Base-by-base conservation (phyloP, 2,797 vertebrate species). In the Schizothorax lantsangensis region DNA sequence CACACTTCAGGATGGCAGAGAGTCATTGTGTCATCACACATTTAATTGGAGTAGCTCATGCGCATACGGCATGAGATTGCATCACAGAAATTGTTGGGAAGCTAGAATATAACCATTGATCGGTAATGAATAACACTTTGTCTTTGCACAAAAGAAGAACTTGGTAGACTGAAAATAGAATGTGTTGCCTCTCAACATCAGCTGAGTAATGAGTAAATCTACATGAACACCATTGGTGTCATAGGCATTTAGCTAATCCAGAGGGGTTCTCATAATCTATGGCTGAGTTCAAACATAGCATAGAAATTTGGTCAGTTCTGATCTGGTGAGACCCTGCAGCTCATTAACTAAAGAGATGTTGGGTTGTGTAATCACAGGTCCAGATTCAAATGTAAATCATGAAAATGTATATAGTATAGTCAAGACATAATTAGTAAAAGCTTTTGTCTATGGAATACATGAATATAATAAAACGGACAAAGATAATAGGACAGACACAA, bases 41-140 rank as follows among this genome's bases (percentile, higher is more conserved):
- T 86, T 86, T 81, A 81, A 86, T 81, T 82, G 54, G 77, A 73
- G 38, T 45, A 49, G 79, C 33, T 81, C 38, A 49, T 73, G 84
- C 57, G 21, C 68, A 81, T 38, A 49, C 15, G 36, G 52, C 26
- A 85, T 30, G 15, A 59, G 84, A 71, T 30, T 69, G 62, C 64
- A 54, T 54, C 47, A 57, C 43, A 71, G 36, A 21, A 66, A 64
- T 38, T 77, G 36, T 64, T 17, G 4, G 45, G 74, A 40, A 69
- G 17, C 36, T 23, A 26, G 43, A 78, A 78, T 77, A 69, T 43
- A 79, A 40, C 47, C 30, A 85, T 43, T 79, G 75, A 79, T 69
- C 47, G n/a, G 36, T 57, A 49, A 64, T 62, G 52, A 69, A 57
- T 43, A 33, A 38, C 57, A 64, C 45, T 36, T 71, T 71, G 45